phyloP scores from a whole-genome alignment of 2,113 vertebrate genomes.

The Cyanistes caeruleus region DNA sequence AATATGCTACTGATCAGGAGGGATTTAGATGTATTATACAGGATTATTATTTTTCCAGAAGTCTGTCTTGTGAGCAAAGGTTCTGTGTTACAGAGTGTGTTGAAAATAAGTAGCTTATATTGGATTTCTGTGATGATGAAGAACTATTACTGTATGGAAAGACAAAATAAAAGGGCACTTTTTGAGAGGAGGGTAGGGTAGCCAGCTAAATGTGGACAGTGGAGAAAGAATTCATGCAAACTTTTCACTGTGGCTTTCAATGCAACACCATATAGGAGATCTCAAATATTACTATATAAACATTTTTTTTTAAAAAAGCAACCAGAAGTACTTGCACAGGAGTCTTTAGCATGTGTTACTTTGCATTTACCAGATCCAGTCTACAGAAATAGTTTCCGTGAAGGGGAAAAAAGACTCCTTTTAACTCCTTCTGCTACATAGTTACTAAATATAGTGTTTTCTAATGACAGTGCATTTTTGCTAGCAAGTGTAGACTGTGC shows the following conservation, averaged over 20 bases:
- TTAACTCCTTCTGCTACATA: neutral
- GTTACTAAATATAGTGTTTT: constrained; percentile 4
- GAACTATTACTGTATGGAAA: constrained; percentile 9
- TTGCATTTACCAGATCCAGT: constrained; percentile 15
- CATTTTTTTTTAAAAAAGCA: neutral
- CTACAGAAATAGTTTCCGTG: constrained; percentile 13
- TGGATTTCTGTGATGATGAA: constrained; percentile 51
- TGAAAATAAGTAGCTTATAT: constrained; percentile 69
- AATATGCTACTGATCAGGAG: constrained; percentile 40
- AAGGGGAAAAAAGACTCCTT: neutral
- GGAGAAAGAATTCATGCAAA: neutral
- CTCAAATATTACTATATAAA: neutral
- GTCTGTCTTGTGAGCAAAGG: constrained; percentile 17
- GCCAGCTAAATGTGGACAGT: neutral
- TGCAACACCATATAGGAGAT: neutral
- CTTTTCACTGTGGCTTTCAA: neutral
- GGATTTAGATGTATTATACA: constrained; percentile 63
- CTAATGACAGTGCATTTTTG: constrained; percentile 8
- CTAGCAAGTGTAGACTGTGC: neutral
- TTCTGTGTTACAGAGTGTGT: constrained; percentile 40
- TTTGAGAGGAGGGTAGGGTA: neutral
- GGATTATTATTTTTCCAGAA: constrained; percentile 74
- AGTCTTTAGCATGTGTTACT: constrained; percentile 20
- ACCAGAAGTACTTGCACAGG: neutral
- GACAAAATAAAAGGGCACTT: neutral